Conservation (phyloP, 2,888 invertebrate genomes). For the Pterostichus madidus region DNA sequence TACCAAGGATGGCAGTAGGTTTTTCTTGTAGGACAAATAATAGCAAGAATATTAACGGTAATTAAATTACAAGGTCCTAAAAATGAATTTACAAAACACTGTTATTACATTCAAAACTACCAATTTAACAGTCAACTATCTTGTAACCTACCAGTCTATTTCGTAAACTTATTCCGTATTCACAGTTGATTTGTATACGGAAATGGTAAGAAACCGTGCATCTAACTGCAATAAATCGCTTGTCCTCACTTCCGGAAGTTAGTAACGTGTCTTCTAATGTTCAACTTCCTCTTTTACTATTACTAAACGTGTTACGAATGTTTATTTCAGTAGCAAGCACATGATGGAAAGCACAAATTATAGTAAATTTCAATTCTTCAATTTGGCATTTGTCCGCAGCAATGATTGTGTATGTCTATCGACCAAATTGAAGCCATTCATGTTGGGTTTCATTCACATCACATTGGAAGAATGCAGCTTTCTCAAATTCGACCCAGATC, state of each 20-base stretch:
- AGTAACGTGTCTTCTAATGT: not conserved
- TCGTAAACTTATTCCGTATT: not conserved
- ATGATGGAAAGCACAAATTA: no score
- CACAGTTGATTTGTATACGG: conserved; percentile 6
- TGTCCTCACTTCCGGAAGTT: conserved; percentile 4
- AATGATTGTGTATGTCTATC: not conserved
- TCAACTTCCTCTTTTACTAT: not conserved
- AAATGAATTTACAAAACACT: not conserved
- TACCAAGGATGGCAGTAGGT: not conserved
- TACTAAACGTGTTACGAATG: not conserved
- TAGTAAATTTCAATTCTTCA: not conserved
- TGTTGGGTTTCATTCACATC: conserved; percentile 24
- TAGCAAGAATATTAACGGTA: not conserved
- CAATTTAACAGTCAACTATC: not conserved
- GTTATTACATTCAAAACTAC: not conserved
- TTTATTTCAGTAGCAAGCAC: no score
- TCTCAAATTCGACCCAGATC: conserved; percentile 60
- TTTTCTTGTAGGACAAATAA: not conserved
- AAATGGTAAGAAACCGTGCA: conserved; percentile 1
- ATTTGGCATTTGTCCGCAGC: no score
- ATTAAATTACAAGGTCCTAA: not conserved
- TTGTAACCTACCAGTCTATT: not conserved
- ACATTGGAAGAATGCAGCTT: conserved; percentile 49
- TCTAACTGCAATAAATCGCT: conserved; percentile 7
- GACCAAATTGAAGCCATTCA: conserved; percentile 43